Conservation (phyloP, 2,113 vertebrate genomes). For the Grallaria varia region DNA sequence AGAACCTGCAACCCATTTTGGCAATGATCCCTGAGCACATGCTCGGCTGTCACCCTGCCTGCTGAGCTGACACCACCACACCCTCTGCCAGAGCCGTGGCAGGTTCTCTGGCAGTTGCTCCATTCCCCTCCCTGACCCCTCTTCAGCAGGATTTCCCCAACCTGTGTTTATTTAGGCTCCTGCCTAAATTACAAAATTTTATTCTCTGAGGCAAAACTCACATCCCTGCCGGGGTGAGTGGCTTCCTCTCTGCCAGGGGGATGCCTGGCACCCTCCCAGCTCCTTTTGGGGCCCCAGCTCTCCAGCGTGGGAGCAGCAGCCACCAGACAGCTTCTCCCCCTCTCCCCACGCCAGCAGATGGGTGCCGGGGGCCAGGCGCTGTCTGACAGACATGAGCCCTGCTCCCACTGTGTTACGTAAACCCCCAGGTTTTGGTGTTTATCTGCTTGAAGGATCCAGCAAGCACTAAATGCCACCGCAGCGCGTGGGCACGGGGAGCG, state of each 20-base stretch:
- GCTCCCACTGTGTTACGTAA: not conserved
- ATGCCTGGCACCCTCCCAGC: not conserved
- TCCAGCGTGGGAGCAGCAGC: not conserved
- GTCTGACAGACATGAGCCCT: constrained; percentile 9
- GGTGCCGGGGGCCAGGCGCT: not conserved
- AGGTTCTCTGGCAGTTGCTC: not conserved
- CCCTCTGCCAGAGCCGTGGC: accelerated
- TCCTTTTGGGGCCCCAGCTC: not conserved
- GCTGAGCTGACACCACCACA: accelerated
- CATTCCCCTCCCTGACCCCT: not conserved
- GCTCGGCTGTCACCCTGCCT: not conserved
- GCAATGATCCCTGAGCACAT: not conserved
- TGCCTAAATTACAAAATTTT: not conserved
- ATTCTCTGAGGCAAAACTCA: not conserved
- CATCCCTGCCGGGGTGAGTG: accelerated
- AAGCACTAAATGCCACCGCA: not conserved
- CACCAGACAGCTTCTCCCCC: not conserved
- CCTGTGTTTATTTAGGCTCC: accelerated
- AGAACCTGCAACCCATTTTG: not conserved
- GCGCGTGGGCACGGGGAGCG: not conserved
- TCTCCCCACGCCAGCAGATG: constrained; percentile 2
- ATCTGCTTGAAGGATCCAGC: not conserved
- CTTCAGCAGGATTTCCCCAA: not conserved
- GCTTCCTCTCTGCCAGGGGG: not conserved
- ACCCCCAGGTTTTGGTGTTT: not conserved